These are phyloP conservation scores for Eupelmus urozonus DNA, from an alignment of 2,888 invertebrate species.

Conservation along the genomic window DNA sequence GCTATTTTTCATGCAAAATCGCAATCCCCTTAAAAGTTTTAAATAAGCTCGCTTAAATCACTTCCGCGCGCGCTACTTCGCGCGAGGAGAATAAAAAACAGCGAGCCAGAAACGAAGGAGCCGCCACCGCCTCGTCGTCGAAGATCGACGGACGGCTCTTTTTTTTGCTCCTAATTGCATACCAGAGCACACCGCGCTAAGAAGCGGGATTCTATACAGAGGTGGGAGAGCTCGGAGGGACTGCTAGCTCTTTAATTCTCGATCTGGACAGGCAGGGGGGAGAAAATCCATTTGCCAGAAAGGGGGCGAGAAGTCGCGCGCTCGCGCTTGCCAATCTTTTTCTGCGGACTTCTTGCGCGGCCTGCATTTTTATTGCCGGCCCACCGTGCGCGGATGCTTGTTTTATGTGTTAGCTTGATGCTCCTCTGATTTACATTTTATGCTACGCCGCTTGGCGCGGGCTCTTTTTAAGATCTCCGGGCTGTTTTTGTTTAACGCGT, in stretches of 20 bases:
- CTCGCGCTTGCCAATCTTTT: slow-evolving; percentile 21
- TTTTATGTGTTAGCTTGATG: not conserved
- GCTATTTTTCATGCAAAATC: slow-evolving; percentile 36
- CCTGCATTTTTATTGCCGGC: not conserved
- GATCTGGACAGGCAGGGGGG: not conserved
- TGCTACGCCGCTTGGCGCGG: no score
- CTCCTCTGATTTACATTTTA: slow-evolving; percentile 15
- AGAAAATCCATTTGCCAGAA: slow-evolving; percentile 22
- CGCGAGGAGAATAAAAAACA: not conserved
- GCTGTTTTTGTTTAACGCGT: no score
- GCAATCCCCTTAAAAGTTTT: slow-evolving; percentile 33
- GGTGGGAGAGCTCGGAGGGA: not conserved
- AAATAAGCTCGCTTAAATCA: slow-evolving; percentile 33
- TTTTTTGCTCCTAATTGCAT: slow-evolving; percentile 26
- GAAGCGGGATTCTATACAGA: not conserved
- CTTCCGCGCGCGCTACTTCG: not conserved
- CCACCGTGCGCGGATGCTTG: not conserved
- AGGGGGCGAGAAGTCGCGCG: not conserved
- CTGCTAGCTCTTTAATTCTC: slow-evolving; percentile 42
- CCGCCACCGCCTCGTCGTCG: no score
- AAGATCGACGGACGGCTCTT: slow-evolving; percentile 6
- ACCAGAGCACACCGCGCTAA: no score
- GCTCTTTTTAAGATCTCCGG: no score
- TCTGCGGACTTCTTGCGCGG: not conserved
- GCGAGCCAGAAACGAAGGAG: not conserved